Evolutionary conservation across 2,797 vertebrate species (phyloP).

Genomic region (Antrozous pallidus): DNA sequence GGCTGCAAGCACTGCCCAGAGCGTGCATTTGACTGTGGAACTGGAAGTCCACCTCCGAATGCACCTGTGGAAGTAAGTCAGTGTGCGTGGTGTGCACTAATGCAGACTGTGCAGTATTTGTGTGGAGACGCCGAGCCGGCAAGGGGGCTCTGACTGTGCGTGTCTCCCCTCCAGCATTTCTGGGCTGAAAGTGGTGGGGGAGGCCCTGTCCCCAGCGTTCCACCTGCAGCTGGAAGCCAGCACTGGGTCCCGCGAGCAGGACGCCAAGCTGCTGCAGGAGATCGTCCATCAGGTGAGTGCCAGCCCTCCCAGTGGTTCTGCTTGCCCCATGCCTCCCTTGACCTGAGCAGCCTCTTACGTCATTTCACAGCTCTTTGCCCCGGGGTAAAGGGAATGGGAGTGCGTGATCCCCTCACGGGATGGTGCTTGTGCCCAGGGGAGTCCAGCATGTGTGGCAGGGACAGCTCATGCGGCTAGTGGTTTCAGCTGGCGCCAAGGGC

Average conservation of each 20-base stretch:
- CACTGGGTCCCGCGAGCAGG: conserved; percentile 89
- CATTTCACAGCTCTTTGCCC: background rate
- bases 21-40: background rate
- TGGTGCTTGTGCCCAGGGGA: background rate
- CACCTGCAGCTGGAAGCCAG: conserved; percentile 91
- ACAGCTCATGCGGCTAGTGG: fast-evolving
- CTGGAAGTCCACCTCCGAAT: fast-evolving
- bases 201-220: conserved; percentile 88
- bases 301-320: background rate
- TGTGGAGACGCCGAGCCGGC: background rate
- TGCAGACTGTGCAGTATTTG: background rate
- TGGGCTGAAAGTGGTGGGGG: conserved; percentile 91
- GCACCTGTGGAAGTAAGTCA: background rate
- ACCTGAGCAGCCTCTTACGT: background rate
- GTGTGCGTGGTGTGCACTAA: background rate
- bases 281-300: conserved; percentile 90
- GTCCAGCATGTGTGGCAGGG: background rate
- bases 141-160: background rate
- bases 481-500: background rate
- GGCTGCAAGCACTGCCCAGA: background rate
- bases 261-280: conserved; percentile 87
- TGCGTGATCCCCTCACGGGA: too few relatives aligned
- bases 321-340: background rate
- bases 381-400: background rate
- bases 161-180: conserved; percentile 82